A percentile compares a stretch with the other conserved stretches of the same genome.
Evolutionary conservation across 2,888 invertebrate species (phyloP).

Genomic region (Dicycla oo): DNA sequence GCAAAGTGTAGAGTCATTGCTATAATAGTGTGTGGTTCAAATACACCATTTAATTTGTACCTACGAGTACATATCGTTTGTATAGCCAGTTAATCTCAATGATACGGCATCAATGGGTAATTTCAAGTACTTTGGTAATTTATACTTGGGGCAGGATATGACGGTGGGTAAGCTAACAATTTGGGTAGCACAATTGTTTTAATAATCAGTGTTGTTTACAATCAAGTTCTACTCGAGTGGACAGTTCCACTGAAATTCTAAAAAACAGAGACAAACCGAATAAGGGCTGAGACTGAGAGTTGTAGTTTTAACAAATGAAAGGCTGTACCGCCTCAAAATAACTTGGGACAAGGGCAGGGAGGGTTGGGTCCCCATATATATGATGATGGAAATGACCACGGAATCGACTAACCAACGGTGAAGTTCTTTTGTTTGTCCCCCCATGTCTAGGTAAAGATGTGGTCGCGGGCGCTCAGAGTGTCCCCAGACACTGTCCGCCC

Average conservation of each 20-base stretch:
- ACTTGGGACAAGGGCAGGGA: background rate
- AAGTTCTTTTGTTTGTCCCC: too few species aligned
- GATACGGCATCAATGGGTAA: slow-evolving; percentile 5
- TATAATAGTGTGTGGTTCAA: background rate
- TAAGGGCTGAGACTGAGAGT: background rate
- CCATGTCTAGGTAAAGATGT: too few species aligned
- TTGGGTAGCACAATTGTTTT: background rate
- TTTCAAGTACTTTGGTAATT: background rate
- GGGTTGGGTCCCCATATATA: background rate
- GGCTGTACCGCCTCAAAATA: background rate
- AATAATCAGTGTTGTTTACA: background rate
- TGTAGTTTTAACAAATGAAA: background rate
- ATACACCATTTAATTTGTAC: background rate
- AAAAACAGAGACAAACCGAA: background rate
- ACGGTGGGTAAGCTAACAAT: background rate
- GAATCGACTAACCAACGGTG: too few species aligned
- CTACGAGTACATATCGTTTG: background rate
- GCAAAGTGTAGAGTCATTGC: background rate
- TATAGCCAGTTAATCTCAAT: slow-evolving; percentile 5
- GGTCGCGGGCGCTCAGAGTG: too few species aligned
- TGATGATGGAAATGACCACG: too few species aligned
- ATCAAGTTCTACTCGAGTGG: background rate
- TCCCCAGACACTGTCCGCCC: too few species aligned
- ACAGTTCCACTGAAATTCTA: background rate
- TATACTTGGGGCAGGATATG: slow-evolving; percentile 10